phyloP scores from a whole-genome alignment of 2,113 vertebrate species.

The Entelurus aequoreus region DNA sequence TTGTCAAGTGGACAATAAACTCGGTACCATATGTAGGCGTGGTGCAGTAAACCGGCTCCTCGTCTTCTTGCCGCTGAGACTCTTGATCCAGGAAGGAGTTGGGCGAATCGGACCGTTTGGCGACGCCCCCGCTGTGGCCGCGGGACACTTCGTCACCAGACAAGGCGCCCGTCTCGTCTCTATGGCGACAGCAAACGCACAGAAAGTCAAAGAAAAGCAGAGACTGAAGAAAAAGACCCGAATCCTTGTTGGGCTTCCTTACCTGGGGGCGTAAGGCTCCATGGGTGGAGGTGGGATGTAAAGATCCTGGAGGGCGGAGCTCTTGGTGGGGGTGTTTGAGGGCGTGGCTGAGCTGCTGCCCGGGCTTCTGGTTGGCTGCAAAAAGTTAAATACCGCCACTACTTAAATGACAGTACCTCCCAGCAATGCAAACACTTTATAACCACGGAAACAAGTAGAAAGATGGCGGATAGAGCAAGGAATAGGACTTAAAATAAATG shows the following conservation, averaged over 20 bases:
- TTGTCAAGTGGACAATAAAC: slow-evolving; percentile 9
- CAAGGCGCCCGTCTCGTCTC: slow-evolving; percentile 88
- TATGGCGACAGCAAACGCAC: slow-evolving; percentile 50
- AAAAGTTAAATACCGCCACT: neutral
- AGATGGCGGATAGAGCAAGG: neutral
- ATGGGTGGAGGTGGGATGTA: slow-evolving; percentile 93
- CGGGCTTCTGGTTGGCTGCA: slow-evolving; percentile 93
- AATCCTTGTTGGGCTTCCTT: slow-evolving; percentile 53
- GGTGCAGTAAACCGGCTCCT: slow-evolving; percentile 94
- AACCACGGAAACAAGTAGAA: neutral
- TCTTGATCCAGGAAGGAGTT: slow-evolving; percentile 99
- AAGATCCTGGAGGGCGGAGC: slow-evolving; percentile 92
- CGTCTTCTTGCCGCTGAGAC: slow-evolving; percentile 86
- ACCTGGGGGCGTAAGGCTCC: slow-evolving; percentile 95
- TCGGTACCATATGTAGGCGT: slow-evolving; percentile 87
- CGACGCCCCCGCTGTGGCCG: slow-evolving; percentile 79
- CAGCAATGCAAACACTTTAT: neutral
- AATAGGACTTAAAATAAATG: neutral
- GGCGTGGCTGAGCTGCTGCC: slow-evolving; percentile 92
- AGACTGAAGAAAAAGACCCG: neutral
- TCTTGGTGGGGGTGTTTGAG: slow-evolving; percentile 92
- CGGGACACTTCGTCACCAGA: slow-evolving; percentile 83
- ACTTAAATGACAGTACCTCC: neutral
- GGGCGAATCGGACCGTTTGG: slow-evolving; percentile 93
- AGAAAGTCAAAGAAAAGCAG: no score